Conservation (phyloP, 2,888 invertebrate genomes). For the Pollenia griseotomentosa region DNA sequence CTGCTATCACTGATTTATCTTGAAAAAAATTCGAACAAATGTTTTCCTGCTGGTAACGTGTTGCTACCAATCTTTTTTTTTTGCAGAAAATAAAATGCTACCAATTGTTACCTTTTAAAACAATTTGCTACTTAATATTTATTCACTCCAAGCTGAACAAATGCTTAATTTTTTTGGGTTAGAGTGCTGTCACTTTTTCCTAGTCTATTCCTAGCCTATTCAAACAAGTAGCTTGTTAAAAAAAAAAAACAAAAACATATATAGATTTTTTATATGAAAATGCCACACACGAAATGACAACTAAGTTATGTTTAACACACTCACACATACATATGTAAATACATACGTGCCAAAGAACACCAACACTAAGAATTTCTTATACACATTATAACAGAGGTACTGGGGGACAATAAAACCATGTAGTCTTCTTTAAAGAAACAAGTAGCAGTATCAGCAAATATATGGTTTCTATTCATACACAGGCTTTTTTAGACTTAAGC, state of each 20-base stretch:
- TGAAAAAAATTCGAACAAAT: too few species aligned
- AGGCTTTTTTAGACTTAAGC: slow-evolving; percentile 2
- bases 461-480: slow-evolving; percentile 29
- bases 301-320: slow-evolving; percentile 34
- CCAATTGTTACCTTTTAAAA: too few species aligned
- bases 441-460: slow-evolving; percentile 61
- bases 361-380: slow-evolving; percentile 7
- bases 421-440: slow-evolving; percentile 16
- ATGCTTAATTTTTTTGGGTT: too few species aligned
- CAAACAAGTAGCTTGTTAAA: background rate
- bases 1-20: too few species aligned
- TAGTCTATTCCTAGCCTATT: background rate
- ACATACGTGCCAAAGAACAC: slow-evolving; percentile 10
- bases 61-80: too few species aligned
- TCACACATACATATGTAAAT: background rate
- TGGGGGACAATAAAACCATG: slow-evolving; percentile 10
- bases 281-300: slow-evolving; percentile 55
- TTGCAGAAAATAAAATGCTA: too few species aligned
- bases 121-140: too few species aligned
- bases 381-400: slow-evolving; percentile 7
- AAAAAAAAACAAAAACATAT: slow-evolving; percentile 9
- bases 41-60: too few species aligned
- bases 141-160: too few species aligned
- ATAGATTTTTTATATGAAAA: slow-evolving; percentile 15
- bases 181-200: background rate